A percentile compares a stretch with the other conserved stretches of the same genome.
phyloP scores from a whole-genome alignment of 1,140 invertebrate genomes.

The Temnothorax curvispinosus region DNA sequence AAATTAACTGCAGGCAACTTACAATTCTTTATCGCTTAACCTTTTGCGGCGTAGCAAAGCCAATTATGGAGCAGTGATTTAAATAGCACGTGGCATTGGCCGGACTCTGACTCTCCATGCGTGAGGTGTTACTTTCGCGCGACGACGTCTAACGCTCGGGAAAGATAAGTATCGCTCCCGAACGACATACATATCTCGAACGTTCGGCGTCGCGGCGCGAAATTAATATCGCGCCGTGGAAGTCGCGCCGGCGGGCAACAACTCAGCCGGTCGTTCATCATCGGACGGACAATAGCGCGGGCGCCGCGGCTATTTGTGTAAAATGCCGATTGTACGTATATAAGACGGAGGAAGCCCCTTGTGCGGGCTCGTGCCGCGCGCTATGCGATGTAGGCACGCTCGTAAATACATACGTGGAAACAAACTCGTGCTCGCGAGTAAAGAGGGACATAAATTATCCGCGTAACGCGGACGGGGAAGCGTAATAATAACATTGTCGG shows the following conservation, averaged over 20 bases:
- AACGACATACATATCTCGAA: constrained; percentile 19
- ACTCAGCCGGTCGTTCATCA: constrained; percentile 46
- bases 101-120: not conserved
- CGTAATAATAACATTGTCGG: constrained; percentile 78
- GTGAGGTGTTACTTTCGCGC: constrained; percentile 17
- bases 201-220: constrained; percentile 34
- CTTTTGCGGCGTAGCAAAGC: not conserved
- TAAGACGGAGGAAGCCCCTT: constrained; percentile 1
- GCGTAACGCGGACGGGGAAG: constrained; percentile 71
- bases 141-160: not conserved
- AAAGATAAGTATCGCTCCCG: constrained; percentile 20
- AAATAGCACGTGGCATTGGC: not conserved
- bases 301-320: constrained; percentile 45
- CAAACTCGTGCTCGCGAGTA: constrained; percentile 55
- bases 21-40: not conserved
- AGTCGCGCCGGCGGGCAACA: constrained; percentile 37
- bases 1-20: not conserved
- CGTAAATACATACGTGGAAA: constrained; percentile 39
- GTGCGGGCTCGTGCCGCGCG: not conserved
- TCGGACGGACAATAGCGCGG: constrained; percentile 40
- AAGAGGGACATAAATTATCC: constrained; percentile 75
- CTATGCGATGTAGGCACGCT: not conserved
- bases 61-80: not conserved
- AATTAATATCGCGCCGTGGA: constrained; percentile 48
- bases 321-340: constrained; percentile 39